These are phyloP conservation scores for Potamarius usumacintae DNA, from an alignment of 2,113 vertebrate genomes.

Conservation along the genomic window DNA sequence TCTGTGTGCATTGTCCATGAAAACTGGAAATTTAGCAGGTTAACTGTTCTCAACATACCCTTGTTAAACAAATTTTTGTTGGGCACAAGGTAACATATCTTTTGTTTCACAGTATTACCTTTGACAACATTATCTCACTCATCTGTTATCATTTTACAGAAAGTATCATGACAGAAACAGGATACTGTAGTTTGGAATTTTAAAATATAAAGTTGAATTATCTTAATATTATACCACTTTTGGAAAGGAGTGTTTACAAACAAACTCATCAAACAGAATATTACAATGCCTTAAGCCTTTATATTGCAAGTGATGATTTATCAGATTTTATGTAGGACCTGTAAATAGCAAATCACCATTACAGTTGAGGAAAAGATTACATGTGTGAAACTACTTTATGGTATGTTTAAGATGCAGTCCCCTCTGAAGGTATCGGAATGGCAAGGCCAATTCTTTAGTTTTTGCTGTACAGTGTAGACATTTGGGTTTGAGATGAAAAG, in stretches of 20 bases:
- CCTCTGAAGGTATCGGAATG: neutral
- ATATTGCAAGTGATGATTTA: neutral
- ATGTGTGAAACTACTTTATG: neutral
- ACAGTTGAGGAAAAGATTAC: neutral
- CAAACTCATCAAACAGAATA: neutral
- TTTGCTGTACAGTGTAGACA: neutral
- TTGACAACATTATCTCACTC: neutral
- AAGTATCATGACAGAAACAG: neutral
- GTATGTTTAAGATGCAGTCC: neutral
- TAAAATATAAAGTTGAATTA: neutral
- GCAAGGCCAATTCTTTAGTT: neutral
- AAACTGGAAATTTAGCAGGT: neutral
- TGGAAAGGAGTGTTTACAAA: neutral
- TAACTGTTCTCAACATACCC: neutral
- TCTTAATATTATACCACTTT: neutral
- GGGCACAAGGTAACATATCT: neutral
- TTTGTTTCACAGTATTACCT: neutral
- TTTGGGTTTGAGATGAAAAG: neutral
- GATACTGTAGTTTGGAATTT: neutral
- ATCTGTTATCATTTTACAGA: neutral
- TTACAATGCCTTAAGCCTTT: neutral
- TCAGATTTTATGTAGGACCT: neutral
- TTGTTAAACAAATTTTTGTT: neutral
- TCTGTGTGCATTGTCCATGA: neutral
- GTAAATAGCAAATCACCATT: neutral